Base-by-base conservation (phyloP, 2,888 invertebrate species). In the Andrena hattorfiana region DNA sequence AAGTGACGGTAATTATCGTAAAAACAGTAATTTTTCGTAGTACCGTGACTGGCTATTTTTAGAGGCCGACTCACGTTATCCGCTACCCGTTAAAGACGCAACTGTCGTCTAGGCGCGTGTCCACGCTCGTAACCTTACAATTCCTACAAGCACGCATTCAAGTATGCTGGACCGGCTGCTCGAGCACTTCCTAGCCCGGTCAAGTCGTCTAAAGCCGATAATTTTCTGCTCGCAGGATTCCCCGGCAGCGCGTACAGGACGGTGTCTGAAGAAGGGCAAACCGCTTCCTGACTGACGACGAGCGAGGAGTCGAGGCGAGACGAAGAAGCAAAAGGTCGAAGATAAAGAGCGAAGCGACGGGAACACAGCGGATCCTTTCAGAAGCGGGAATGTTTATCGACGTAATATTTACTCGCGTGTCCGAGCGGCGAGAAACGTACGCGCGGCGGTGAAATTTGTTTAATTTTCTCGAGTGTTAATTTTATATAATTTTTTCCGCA, bases 401-500 rank as follows among this genome's bases (percentile, higher is more conserved):
- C 89, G 92, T 90, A 91, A 92, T 93, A 91, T 93, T 93, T 92
- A 87, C 90, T 81, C 89, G 79, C 67, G 69, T 49, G 83, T 73
- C 66, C 75, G 63, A 56, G 72, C 54, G 70, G 48, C 26, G 13
- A 20, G 51, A 60, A 28, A 30, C 73, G 60, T 62, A 73, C 84
- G 88, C 86, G 83, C 83, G 82, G 83, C 51, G 62, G 76, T 74
- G 83, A 81, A 84, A 91, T 92, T 93, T 93, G 90, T 92, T 93
- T 92, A 92, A 92, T 92, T 91, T 91, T 90, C 90, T 51, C 87
- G 76, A 89, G 91, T 89, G 93, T 91, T 93, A 93, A 93, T 93
- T 92, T 91, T 85, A 89, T 92, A 89, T 91, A 93, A 93, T 92
- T 93, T 90, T 91, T 91, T 83, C 67, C 63, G 72, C 91, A 92